A percentile compares a stretch with the other conserved stretches of the same genome.
These are phyloP conservation scores for Anableps anableps DNA, from an alignment of 2,797 vertebrate species.

Conservation along the genomic window DNA sequence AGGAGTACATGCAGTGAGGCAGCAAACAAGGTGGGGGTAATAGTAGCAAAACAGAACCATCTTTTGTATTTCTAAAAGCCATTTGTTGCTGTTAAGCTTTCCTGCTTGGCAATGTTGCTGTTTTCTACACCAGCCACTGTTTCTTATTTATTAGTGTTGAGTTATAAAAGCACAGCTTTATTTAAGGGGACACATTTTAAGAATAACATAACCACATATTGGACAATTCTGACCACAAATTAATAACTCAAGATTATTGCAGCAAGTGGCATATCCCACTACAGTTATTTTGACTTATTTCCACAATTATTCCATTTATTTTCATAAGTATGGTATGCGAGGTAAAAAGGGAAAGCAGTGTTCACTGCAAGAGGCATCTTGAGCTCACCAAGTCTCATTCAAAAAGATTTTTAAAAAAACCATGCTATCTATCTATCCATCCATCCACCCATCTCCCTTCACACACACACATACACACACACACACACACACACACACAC, in stretches of 20 bases:
- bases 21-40: slow-evolving; percentile 34
- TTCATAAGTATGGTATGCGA: too few species aligned
- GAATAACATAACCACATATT: neutral
- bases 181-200: neutral
- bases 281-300: slow-evolving; percentile 11
- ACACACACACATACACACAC: too few species aligned
- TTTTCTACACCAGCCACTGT: slow-evolving; percentile 57
- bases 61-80: slow-evolving; percentile 66
- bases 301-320: neutral
- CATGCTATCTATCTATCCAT: too few species aligned
- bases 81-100: slow-evolving; percentile 68
- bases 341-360: too few species aligned
- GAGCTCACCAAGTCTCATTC: too few species aligned
- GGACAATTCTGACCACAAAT: neutral
- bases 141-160: slow-evolving; percentile 53
- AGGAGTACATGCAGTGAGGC: slow-evolving; percentile 60
- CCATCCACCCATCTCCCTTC: too few species aligned
- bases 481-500: too few species aligned
- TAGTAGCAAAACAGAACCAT: slow-evolving; percentile 52
- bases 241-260: slow-evolving; percentile 10
- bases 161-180: slow-evolving; percentile 13
- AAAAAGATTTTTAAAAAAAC: too few species aligned
- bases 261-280: neutral
- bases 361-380: too few species aligned
- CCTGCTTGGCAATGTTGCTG: slow-evolving; percentile 50